Evolutionary conservation across 2,797 vertebrate species (phyloP).

Genomic region (Paratrypauchen microcephalus): DNA sequence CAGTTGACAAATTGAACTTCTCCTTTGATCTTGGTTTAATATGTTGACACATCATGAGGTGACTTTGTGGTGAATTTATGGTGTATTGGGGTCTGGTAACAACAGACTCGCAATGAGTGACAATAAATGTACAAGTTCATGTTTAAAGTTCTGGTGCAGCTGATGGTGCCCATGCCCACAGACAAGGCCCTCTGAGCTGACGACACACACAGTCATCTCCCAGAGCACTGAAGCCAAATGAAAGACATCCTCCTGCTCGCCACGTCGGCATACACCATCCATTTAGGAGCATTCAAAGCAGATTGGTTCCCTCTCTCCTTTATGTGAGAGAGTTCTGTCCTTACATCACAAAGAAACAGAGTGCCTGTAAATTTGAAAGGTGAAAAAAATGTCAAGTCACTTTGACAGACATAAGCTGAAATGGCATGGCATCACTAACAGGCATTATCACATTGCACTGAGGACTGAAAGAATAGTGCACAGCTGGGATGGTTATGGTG

Average conservation of each 20-base stretch:
- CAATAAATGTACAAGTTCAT: background rate
- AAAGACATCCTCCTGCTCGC: slow-evolving; percentile 9
- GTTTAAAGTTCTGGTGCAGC: background rate
- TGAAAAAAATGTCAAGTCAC: slow-evolving; percentile 1
- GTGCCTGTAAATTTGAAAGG: slow-evolving; percentile 1
- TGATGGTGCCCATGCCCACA: background rate
- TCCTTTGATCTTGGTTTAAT: too few relatives aligned
- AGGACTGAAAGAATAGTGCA: background rate
- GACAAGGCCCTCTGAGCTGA: slow-evolving; percentile 4
- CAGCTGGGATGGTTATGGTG: background rate
- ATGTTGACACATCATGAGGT: too few relatives aligned
- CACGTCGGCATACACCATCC: slow-evolving; percentile 6
- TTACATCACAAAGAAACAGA: slow-evolving; percentile 2
- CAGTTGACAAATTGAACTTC: too few relatives aligned
- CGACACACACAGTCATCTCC: slow-evolving; percentile 11
- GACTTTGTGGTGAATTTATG: background rate
- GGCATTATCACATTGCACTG: background rate
- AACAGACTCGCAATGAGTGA: background rate
- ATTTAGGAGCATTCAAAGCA: slow-evolving; percentile 4
- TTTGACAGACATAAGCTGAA: background rate
- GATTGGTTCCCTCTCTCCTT: slow-evolving; percentile 6
- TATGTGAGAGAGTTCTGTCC: background rate
- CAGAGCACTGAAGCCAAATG: slow-evolving; percentile 2
- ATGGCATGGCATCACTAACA: background rate
- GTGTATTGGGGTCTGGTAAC: background rate